Percentiles rank a stretch among this genome's conserved stretches.
Conservation (phyloP, 2,797 vertebrate species). For the Glyptemys insculpta region DNA sequence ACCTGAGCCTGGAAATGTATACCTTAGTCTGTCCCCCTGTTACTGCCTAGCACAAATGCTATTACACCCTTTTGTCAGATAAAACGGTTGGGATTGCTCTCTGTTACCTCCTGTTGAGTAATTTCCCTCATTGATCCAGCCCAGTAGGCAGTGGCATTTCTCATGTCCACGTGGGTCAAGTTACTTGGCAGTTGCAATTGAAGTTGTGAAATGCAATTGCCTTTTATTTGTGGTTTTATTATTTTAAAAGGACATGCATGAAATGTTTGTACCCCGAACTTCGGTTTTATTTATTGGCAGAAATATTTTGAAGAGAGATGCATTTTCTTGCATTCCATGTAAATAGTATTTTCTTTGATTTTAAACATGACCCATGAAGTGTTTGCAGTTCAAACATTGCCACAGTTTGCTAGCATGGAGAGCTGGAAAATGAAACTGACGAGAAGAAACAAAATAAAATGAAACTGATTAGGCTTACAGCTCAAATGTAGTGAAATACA, state of each 20-base stretch:
- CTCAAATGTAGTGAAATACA: not conserved
- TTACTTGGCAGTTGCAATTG: not conserved
- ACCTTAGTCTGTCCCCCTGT: not conserved
- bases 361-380: not conserved
- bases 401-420: not conserved
- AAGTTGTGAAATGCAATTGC: not conserved
- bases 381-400: not conserved
- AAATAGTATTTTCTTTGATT: not conserved
- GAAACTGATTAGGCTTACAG: not conserved
- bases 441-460: not conserved
- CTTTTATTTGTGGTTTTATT: not conserved
- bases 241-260: not conserved
- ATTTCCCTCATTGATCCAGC: not conserved
- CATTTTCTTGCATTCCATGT: not conserved
- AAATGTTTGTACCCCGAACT: not conserved
- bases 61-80: not conserved
- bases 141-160: not conserved
- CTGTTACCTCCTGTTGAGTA: not conserved
- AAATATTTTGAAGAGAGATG: not conserved
- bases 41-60: not conserved
- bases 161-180: not conserved
- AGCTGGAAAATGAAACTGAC: not conserved
- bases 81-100: not conserved
- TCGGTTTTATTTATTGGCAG: not conserved
- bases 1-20: not conserved